Evolutionary conservation across 2,888 invertebrate genomes (phyloP), one percentile per base, ranked within the genome.

Genomic region (Periphyllus acericola): DNA sequence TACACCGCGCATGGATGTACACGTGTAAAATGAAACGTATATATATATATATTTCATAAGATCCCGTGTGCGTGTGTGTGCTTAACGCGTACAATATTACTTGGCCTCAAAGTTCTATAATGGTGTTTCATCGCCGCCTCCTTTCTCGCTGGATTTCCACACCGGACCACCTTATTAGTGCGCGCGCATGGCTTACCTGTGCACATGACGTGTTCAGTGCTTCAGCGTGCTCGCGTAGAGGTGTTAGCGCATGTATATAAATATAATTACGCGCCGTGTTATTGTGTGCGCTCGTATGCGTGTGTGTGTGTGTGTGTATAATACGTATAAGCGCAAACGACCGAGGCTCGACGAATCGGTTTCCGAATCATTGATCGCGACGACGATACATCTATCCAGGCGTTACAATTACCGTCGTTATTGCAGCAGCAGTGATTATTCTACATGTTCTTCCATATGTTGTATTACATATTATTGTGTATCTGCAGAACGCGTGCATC

Each of bases 301-400:
- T 11, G 55, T 60, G 21, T 60, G 21, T 21, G 21, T 21, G 21
- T 21, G 21, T 60, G 21, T 60, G 5, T 21, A 1, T 21, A 5
- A 1, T 4, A 60, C 1, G 2, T 66, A 25, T n/a, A 3, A 32
- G 5, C 71, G 19, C 71, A 34, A 17, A 19, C 36, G 55, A 21
- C 52, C 21, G 60, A 60, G 21, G 60, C 25, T 5, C 52, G 52
- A 32, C 78, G 79, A 79, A 60, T 79, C 55, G 60, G 79, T 80
- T 80, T 80, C 36, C 36, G 66, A 80, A 66, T 79, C 52, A 34
- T 34, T 79, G 79, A 60, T 60, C 78, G 32, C 52, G 52, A 32
- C 29, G 11, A 32, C 32, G 78, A 52, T 52, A 32, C 72, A 34
- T 19, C 60, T 60, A n/a, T 32, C 34, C 55, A n/a, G 79, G 60